Base-by-base conservation (phyloP, 2,797 vertebrate genomes). In the Argentina silus region DNA sequence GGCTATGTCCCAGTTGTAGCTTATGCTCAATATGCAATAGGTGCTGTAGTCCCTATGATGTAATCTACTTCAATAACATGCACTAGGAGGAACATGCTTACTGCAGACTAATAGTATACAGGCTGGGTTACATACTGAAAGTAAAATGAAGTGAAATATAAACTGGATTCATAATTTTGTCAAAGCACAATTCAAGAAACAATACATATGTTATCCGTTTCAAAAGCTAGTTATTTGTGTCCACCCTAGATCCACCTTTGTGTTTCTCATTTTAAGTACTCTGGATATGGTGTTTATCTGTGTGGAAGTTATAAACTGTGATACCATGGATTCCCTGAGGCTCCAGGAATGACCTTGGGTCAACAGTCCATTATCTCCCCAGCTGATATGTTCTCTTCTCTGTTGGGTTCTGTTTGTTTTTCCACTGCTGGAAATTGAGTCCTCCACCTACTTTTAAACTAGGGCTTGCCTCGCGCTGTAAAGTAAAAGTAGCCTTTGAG, bases 341-440 rank as follows among this genome's bases (percentile, higher is more conserved):
- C 1, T 0, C 44, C 73, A 59, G 72, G 55, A 74, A 61, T 63
- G 79, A 67, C 85, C 72, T 80, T 73, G 78, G 76, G 51, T 80
- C 77, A 65, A 7, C 44, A 27, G 68, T 74, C 74, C 79, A 79
- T 81, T 83, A 80, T 85, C 72, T 72, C 68, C 65, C 59, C 77
- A 67, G 69, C 67, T 69, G 71, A 61, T 67, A 36, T 81, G 79
- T 80, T 76, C 70, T 36, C 72, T 56, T 42, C 70, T 63, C 23
- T 67, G 68, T 81, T n/a, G 10, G 75, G 60, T 23, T 45, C 68
- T 83, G 84, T 84, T 86, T 86, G 81, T 76, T 78, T 86, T 83
- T 86, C 83, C 51, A 61, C 75, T 36, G 68, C 47, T 75, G 56
- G 55, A 71, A 76, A 61, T 79, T 3, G 78, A 73, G 63, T 74